These are phyloP conservation scores for Chiroxiphia lanceolata DNA, from an alignment of 2,797 vertebrate species.

Conservation along the genomic window DNA sequence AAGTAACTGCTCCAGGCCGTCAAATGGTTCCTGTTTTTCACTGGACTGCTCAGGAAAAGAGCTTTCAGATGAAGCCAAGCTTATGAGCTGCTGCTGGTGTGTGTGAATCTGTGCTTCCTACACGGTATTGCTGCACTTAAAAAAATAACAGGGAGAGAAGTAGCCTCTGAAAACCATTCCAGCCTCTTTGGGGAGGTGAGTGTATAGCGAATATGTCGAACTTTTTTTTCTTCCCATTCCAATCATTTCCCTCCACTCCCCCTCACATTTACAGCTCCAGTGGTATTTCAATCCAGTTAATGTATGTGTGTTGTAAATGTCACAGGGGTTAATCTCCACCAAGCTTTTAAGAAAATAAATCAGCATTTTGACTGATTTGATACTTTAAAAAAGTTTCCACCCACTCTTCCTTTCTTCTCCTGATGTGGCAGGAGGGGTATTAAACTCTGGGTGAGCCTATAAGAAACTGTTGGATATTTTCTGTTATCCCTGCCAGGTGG, in stretches of 20 bases:
- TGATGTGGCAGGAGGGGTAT: slow-evolving; percentile 41
- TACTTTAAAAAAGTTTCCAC: slow-evolving; percentile 67
- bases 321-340: slow-evolving; percentile 66
- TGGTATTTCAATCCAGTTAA: slow-evolving; percentile 62
- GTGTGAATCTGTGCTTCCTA: neutral
- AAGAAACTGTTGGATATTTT: slow-evolving; percentile 55
- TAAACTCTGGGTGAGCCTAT: slow-evolving; percentile 50
- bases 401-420: slow-evolving; percentile 62
- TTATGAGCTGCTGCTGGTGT: neutral
- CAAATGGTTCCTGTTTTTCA: neutral
- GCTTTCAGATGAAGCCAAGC: neutral
- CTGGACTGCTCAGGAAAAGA: neutral
- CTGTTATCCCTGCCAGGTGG: slow-evolving; percentile 53
- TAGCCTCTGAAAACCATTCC: slow-evolving; percentile 13
- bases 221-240: slow-evolving; percentile 33
- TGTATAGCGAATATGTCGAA: neutral
- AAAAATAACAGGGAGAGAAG: neutral
- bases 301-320: slow-evolving; percentile 65
- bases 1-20: neutral
- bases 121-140: neutral
- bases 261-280: slow-evolving; percentile 51
- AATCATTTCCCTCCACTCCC: slow-evolving; percentile 43
- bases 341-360: slow-evolving; percentile 71
- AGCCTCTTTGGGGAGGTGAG: neutral
- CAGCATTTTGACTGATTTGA: slow-evolving; percentile 60